phyloP scores from a whole-genome alignment of 2,888 invertebrate genomes.

The Glaucopsyche alexis region DNA sequence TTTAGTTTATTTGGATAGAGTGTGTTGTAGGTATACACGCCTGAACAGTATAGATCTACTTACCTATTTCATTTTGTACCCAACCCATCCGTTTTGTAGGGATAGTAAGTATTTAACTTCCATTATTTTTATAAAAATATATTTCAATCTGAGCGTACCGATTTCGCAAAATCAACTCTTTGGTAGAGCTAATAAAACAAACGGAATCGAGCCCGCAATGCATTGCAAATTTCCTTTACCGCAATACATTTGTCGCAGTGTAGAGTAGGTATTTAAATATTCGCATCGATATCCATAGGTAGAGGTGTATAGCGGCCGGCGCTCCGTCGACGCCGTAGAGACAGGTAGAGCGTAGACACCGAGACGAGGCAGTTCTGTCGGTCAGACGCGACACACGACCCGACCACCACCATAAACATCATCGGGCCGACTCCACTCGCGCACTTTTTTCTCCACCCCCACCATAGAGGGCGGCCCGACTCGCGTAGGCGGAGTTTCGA shows the following conservation, averaged over 20 bases:
- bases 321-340: not conserved
- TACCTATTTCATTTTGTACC: not conserved
- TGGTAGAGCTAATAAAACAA: not conserved
- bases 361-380: not conserved
- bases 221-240: not conserved
- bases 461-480: slow-evolving; percentile 59
- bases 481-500: slow-evolving; percentile 47
- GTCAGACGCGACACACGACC: slow-evolving; percentile 7
- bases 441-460: slow-evolving; percentile 70
- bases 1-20: not conserved
- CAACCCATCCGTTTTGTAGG: not conserved
- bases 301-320: not conserved
- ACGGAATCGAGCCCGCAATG: not conserved
- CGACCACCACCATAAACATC: slow-evolving; percentile 67
- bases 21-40: not conserved
- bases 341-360: not conserved
- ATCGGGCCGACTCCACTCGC: slow-evolving; percentile 68
- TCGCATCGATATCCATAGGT: not conserved
- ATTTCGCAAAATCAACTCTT: not conserved
- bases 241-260: not conserved
- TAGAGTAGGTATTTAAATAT: not conserved
- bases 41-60: not conserved
- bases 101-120: not conserved
- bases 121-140: not conserved
- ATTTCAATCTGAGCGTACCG: not conserved